Evolutionary conservation across 1,140 invertebrate species (phyloP).

Genomic region (Chrysoperla carnea): DNA sequence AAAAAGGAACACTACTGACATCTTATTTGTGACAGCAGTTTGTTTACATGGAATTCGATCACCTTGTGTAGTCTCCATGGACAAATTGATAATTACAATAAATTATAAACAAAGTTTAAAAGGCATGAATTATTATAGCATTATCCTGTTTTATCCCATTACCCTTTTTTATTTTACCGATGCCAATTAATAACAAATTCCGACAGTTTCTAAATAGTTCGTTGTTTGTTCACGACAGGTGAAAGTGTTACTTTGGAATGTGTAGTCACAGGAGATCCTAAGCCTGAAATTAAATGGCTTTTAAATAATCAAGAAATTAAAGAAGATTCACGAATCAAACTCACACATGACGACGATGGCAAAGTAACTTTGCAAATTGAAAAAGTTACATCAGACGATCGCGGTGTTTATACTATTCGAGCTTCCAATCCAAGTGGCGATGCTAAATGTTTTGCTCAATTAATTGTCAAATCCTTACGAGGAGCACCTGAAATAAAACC

Average conservation of each 20-base stretch:
- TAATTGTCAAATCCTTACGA: slow-evolving; percentile 46
- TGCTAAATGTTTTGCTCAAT: slow-evolving; percentile 59
- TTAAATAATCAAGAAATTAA: slow-evolving; percentile 46
- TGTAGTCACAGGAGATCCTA: slow-evolving; percentile 49
- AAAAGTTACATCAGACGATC: slow-evolving; percentile 37
- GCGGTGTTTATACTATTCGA: slow-evolving; percentile 60
- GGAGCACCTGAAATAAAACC: slow-evolving; percentile 20
- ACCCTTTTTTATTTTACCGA: too few relatives aligned
- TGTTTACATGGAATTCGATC: too few relatives aligned
- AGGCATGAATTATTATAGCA: too few relatives aligned
- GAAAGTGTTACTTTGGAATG: slow-evolving; percentile 56
- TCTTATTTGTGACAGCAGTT: too few relatives aligned
- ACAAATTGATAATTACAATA: too few relatives aligned
- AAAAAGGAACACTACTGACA: too few relatives aligned
- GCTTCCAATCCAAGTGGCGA: slow-evolving; percentile 55
- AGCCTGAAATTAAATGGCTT: slow-evolving; percentile 52
- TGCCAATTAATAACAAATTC: too few relatives aligned
- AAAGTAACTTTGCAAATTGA: slow-evolving; percentile 36
- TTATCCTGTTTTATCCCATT: too few relatives aligned
- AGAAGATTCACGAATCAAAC: slow-evolving; percentile 28
- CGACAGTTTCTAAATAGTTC: too few relatives aligned
- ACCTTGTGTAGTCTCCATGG: too few relatives aligned
- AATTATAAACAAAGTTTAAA: too few relatives aligned
- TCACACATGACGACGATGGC: slow-evolving; percentile 29
- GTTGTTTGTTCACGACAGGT: slow-evolving; percentile 10